Percentiles rank a stretch among this genome's conserved stretches.
These are phyloP conservation scores for Bucorvus abyssinicus DNA, from an alignment of 2,797 vertebrate species.

Conservation along the genomic window DNA sequence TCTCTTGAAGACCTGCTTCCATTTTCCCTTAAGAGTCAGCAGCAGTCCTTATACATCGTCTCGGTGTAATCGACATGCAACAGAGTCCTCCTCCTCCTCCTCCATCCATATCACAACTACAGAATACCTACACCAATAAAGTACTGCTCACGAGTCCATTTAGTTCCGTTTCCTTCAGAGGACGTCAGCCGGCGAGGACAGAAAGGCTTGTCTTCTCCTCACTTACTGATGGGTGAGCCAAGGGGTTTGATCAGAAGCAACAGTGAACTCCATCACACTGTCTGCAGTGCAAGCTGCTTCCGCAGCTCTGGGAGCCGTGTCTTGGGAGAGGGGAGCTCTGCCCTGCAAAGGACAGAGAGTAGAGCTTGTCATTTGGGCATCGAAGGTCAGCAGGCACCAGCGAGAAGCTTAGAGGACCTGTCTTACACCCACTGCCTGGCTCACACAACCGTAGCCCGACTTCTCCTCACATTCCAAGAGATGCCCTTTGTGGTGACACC, in stretches of 20 bases:
- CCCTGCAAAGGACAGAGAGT: not conserved
- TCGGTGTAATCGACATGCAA: not conserved
- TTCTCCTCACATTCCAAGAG: too few relatives aligned
- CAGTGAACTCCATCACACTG: not conserved
- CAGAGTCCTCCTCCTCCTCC: not conserved
- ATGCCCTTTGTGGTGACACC: too few relatives aligned
- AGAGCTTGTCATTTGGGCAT: not conserved
- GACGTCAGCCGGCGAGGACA: too few relatives aligned
- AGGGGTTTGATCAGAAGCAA: not conserved
- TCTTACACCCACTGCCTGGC: not conserved
- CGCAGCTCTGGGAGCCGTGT: not conserved
- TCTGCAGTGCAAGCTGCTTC: not conserved
- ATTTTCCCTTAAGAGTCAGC: too few relatives aligned
- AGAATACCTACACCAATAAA: not conserved
- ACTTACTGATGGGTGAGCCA: not conserved
- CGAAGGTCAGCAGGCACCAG: not conserved
- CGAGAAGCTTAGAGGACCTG: accelerated
- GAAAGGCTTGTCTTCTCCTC: too few relatives aligned
- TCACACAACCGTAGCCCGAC: too few relatives aligned
- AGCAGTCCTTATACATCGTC: too few relatives aligned
- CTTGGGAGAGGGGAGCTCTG: not conserved
- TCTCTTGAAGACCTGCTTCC: not conserved
- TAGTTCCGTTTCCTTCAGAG: too few relatives aligned
- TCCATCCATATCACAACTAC: not conserved
- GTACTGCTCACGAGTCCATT: not conserved